Base-by-base conservation (phyloP, 2,797 vertebrate genomes). In the Chelidonichthys spinosus region DNA sequence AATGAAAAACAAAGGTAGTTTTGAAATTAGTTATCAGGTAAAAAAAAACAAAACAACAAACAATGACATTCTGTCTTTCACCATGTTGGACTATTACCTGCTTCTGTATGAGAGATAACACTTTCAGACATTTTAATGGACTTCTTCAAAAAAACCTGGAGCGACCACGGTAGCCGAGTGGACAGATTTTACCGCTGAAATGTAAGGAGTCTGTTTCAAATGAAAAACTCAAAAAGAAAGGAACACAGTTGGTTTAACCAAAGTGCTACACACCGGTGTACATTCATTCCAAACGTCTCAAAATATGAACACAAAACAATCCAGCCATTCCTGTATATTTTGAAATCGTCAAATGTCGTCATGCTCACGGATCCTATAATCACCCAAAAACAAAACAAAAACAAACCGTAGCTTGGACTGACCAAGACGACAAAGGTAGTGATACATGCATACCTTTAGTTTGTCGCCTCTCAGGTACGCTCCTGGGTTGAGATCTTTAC, bases 161-260 rank as follows among this genome's bases (percentile, higher is more conserved):
- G 69, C 17, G 3, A 73, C 56, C 71, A 54, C 40, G 52, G 5
- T 1, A 69, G 72, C 69, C 63, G 49, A 63, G 70, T 59, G 35
- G 43, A 68, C 67, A 62, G 69, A 72, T 78, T 85, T 74, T 42
- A 69, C 69, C 74, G 65, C 46, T 92, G 89, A 93, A 93, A 93
- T 92, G 91, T 84, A 66, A 61, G 81, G 81, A 86, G 60, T 69
- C 55, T 66, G 67, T 54, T 49, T 78, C 64, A 46, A 74, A 74
- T 3, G 14, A 56, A 59, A 73, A 62, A 72, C 18, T 6, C 9
- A 59, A 78, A 59, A 43, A 72, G 5, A 73, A 64, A 75, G 39
- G 18, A 84, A 79, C 40, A 74, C 74, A 50, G 60, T 46, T 80
- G 72, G 65, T 76, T 81, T 3, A 84, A 78, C 64, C 83, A 79